A percentile compares a stretch with the other conserved stretches of the same genome.
Evolutionary conservation across 1,140 invertebrate genomes (phyloP).

Genomic region (Proctacanthus coquilletti): DNA sequence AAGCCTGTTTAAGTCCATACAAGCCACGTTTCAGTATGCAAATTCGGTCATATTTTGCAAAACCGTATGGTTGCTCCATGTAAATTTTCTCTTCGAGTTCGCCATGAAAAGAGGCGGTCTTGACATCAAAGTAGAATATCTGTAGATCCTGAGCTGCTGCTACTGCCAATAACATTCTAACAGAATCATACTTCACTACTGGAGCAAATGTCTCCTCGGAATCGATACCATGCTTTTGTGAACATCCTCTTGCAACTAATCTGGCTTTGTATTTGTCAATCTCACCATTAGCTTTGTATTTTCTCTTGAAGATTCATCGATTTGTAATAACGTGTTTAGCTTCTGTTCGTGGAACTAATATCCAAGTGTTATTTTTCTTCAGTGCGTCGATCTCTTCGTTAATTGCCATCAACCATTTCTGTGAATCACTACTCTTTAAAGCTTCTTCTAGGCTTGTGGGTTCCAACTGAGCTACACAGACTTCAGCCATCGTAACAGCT

Average conservation of each 20-base stretch:
- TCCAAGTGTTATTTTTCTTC: constrained; percentile 6
- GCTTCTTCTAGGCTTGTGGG: constrained; percentile 5
- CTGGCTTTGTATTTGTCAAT: constrained; percentile 10
- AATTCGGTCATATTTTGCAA: constrained; percentile 7
- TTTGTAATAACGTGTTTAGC: constrained; percentile 3
- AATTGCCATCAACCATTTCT: constrained; percentile 6
- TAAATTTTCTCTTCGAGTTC: constrained; percentile 25
- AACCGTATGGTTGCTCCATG: constrained; percentile 24
- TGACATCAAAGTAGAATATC: constrained; percentile 24
- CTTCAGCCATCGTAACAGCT: not conserved
- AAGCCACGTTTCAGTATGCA: constrained; percentile 14
- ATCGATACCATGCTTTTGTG: constrained; percentile 13
- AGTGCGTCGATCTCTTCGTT: constrained; percentile 5
- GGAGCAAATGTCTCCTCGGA: constrained; percentile 18
- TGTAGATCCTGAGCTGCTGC: constrained; percentile 14
- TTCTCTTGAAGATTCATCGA: constrained; percentile 6
- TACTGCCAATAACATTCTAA: constrained; percentile 14
- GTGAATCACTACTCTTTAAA: constrained; percentile 1
- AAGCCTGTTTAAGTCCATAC: constrained; percentile 18
- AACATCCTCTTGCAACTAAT: constrained; percentile 16
- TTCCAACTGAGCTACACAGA: constrained; percentile 1
- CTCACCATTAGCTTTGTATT: constrained; percentile 3
- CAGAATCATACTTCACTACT: constrained; percentile 13
- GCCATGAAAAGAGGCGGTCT: constrained; percentile 20
- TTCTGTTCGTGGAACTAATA: not conserved